Evolutionary conservation across 2,113 vertebrate species (phyloP), one percentile per base, ranked within the genome.

Genomic region (Pheucticus melanocephalus): DNA sequence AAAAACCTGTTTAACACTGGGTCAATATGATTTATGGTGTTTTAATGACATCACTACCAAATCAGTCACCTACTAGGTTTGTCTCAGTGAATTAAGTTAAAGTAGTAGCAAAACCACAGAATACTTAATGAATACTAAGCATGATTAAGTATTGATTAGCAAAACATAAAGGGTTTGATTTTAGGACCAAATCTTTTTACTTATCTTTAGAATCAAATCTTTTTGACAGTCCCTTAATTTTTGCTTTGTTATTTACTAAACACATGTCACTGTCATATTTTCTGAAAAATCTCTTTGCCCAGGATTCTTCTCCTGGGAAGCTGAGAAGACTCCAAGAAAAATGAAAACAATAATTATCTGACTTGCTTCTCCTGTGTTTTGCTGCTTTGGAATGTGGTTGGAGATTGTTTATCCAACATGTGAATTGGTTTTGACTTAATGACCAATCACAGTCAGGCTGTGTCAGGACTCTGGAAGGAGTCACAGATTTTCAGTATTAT

Each of bases 171-270:
- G 6, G 4, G 19, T 33, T 90, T 88, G 51, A 92, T 87, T 79
- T 75, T 85, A 64, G 63, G 94, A 82, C 50, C 87, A 95, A 94
- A 79, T 37, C 27, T 75, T 93, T 94, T 95, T 94, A 91, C 76
- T 90, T 88, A 61, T 42, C 48, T 85, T 92, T 57, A 50, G 70
- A 87, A 61, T 4, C 39, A 96, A 92, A 94, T 72, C 2, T 42
- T 94, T 94, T 88, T 78, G 63, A 75, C 9, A 3, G 2, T 15
- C 37, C 65, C 48, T 78, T 95, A 73, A 92, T 95, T 97, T 96
- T 86, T 96, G 20, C 45, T 96, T 94, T 94, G 50, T 88, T 95
- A 66, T 94, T 96, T 93, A 92, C 61, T 90, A 95, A 91, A 84
- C 30, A 72, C 37, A 82, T 28, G 15, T 51, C 50, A 11, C 50